phyloP scores from a whole-genome alignment of 2,113 vertebrate genomes.

The Helogale parvula region DNA sequence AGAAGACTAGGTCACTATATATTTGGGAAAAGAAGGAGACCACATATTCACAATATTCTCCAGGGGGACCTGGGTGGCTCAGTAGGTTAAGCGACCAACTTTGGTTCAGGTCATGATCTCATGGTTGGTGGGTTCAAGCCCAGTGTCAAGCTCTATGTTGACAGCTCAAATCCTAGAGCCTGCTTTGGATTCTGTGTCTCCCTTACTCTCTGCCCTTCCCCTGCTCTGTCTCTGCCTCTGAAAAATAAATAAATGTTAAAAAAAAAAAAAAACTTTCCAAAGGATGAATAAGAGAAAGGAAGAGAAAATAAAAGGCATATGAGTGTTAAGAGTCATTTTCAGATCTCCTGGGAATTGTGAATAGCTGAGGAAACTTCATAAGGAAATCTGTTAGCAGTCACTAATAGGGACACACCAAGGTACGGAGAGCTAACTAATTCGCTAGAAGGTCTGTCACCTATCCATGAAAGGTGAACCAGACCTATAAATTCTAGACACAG shows the following conservation, averaged over 20 bases:
- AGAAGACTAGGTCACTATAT: not conserved
- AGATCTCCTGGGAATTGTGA: not conserved
- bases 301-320: not conserved
- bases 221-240: too few relatives aligned
- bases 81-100: too few relatives aligned
- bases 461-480: not conserved
- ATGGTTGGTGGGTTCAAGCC: too few relatives aligned
- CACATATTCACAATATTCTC: not conserved
- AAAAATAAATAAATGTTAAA: too few relatives aligned
- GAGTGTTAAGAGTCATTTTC: not conserved
- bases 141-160: too few relatives aligned
- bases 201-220: too few relatives aligned
- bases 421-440: not conserved
- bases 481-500: not conserved
- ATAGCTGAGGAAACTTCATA: not conserved
- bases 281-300: not conserved
- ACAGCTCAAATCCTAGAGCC: too few relatives aligned
- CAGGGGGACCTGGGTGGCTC: too few relatives aligned
- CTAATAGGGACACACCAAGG: rapidly evolving
- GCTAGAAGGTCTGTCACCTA: not conserved
- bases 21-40: not conserved
- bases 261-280: not conserved
- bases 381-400: not conserved
- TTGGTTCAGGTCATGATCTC: too few relatives aligned
- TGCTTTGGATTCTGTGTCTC: too few relatives aligned